Base-by-base conservation (phyloP, 2,113 vertebrate genomes). In the Pagrus major region DNA sequence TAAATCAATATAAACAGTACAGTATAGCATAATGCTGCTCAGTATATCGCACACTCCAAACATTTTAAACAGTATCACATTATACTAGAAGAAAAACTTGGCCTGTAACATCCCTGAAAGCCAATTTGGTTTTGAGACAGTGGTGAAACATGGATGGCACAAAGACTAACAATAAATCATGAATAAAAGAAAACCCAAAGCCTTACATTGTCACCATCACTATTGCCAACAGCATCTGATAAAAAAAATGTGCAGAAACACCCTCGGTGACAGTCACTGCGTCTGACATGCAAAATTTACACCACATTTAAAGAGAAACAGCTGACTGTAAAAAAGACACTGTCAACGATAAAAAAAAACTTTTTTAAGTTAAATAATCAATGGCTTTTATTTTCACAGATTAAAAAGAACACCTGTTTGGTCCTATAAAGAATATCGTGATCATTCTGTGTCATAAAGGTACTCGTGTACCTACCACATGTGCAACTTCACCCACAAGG, bases 81-180 rank as follows among this genome's bases (percentile, higher is more conserved):
- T 37, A 31, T 71, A 60, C 27, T 7, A 18, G 39, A 33, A 35
- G n/a, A n/a, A 21, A 47, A 9, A 20, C 18, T 8, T 4, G 23
- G 0, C 10, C 7, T 20, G 37, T 59, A 25, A 35, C 51, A 52
- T 33, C 5, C 15, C 37, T 31, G 46, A 60, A 64, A 83, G 9
- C 5, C 23, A 44, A 15, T 52, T 65, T 25, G 61, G 25, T 56
- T 39, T 33, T 41, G 10, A 82, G 6, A 42, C 55, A 21, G 46
- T 29, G 6, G 21, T 37, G 11, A 16, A 23, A 63, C 63, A 39
- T 20, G 8, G 25, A 55, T 8, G 6, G 10, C 5, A 8, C 23
- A 58, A 58, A 69, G 23, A 41, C 29, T 51, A 39, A 47, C 3
- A 47, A 64, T 31, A 9, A 63, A 31, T 71, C 54, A 64, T 41